Percentiles rank a stretch among this genome's conserved stretches.
These are phyloP conservation scores for Colinus virginianus DNA, from an alignment of 2,113 vertebrate genomes.

Conservation along the genomic window DNA sequence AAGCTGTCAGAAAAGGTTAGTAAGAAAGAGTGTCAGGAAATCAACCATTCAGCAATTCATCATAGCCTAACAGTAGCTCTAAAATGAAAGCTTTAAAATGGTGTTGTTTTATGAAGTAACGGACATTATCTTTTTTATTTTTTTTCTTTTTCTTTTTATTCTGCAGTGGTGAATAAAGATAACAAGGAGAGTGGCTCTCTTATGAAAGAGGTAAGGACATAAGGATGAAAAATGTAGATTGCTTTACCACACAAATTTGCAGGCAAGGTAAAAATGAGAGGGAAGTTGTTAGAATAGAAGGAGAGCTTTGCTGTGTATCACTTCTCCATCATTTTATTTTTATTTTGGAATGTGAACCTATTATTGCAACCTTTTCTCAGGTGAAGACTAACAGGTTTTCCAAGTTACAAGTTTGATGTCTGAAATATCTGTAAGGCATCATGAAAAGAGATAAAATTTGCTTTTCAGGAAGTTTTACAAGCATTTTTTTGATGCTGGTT, in stretches of 20 bases:
- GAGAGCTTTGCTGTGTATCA: not conserved
- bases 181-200: constrained; percentile 57
- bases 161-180: constrained; percentile 81
- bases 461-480: not conserved
- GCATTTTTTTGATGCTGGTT: not conserved
- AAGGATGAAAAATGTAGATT: constrained; percentile 72
- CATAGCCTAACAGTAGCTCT: constrained; percentile 85
- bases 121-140: constrained; percentile 70
- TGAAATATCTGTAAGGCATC: not conserved
- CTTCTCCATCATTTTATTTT: constrained; percentile 37
- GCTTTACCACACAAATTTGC: constrained; percentile 48
- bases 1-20: constrained; percentile 96
- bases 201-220: constrained; percentile 63
- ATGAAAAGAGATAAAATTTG: not conserved
- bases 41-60: constrained; percentile 95
- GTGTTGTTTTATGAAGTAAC: constrained; percentile 86
- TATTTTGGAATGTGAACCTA: not conserved
- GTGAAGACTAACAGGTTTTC: not conserved
- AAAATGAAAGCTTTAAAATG: constrained; percentile 87
- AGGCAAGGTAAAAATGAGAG: constrained; percentile 42
- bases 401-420: not conserved
- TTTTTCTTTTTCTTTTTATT: constrained; percentile 7
- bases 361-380: not conserved
- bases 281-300: constrained; percentile 29
- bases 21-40: constrained; percentile 88